A percentile compares a stretch with the other conserved stretches of the same genome.
Conservation (phyloP, 1,140 invertebrate genomes). For the Penaeus chinensis region DNA sequence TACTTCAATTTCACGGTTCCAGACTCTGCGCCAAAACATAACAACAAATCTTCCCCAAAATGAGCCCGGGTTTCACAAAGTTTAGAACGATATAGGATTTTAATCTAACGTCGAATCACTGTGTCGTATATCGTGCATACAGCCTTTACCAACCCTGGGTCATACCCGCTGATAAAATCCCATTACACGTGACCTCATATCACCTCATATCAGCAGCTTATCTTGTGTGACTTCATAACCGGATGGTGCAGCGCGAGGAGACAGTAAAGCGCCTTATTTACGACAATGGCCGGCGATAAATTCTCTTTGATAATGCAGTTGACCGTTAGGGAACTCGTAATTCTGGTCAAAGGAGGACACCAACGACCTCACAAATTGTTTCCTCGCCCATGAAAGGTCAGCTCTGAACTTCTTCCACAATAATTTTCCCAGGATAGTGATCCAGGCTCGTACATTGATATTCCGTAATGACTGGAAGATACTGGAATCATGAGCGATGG, state of each 20-base stretch:
- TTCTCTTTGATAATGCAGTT: slow-evolving; percentile 46
- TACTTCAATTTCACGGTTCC: slow-evolving; percentile 40
- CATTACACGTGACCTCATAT: not conserved
- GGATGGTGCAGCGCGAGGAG: slow-evolving; percentile 31
- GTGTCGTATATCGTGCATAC: too few species aligned
- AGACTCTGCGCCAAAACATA: slow-evolving; percentile 34
- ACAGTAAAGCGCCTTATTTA: slow-evolving; percentile 44
- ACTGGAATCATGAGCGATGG: too few species aligned
- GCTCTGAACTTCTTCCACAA: slow-evolving; percentile 29
- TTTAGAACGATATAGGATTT: not conserved
- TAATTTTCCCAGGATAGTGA: slow-evolving; percentile 15
- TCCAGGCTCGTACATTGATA: slow-evolving; percentile 9
- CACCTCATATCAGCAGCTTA: slow-evolving; percentile 43
- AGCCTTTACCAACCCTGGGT: not conserved
- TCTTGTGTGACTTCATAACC: slow-evolving; percentile 46
- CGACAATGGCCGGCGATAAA: slow-evolving; percentile 36
- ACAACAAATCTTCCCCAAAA: slow-evolving; percentile 28
- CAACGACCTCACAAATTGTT: slow-evolving; percentile 44
- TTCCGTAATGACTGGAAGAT: slow-evolving; percentile 1
- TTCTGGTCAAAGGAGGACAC: slow-evolving; percentile 33
- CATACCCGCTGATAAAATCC: slow-evolving; percentile 19
- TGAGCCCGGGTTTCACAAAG: slow-evolving; percentile 23
- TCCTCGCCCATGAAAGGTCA: slow-evolving; percentile 48
- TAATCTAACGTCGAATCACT: too few species aligned
- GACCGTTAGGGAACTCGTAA: slow-evolving; percentile 41